phyloP scores from a whole-genome alignment of 2,797 vertebrate genomes.

The Naso thynnoides region DNA sequence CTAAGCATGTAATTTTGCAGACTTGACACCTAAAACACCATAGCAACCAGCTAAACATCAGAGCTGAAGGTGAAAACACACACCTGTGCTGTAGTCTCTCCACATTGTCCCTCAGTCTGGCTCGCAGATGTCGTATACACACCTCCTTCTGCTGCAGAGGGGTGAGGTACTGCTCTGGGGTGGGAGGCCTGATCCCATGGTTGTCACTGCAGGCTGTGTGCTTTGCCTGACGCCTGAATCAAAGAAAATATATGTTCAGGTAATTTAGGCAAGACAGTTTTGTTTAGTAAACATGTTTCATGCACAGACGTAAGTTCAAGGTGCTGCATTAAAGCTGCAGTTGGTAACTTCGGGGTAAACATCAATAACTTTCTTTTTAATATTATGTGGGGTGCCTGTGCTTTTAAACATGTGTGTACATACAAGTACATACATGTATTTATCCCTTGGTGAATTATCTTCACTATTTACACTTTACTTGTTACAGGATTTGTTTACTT shows the following conservation, averaged over 20 bases:
- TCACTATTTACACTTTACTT: too few species aligned
- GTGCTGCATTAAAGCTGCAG: too few species aligned
- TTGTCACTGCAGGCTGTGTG: constrained; percentile 94
- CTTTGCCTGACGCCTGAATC: constrained; percentile 89
- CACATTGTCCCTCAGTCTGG: constrained; percentile 93
- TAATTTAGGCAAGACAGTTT: background rate
- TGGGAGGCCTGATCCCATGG: constrained; percentile 94
- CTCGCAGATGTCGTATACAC: constrained; percentile 94
- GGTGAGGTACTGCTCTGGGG: constrained; percentile 97
- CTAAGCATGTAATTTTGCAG: background rate
- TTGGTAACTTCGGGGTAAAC: too few species aligned
- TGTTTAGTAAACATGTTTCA: too few species aligned
- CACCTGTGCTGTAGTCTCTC: constrained; percentile 95
- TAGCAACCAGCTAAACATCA: background rate
- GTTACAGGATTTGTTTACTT: too few species aligned
- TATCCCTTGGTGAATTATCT: too few species aligned
- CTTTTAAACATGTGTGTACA: too few species aligned
- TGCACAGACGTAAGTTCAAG: too few species aligned
- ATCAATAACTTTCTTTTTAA: too few species aligned
- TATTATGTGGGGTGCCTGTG: too few species aligned
- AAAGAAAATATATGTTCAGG: constrained; percentile 14
- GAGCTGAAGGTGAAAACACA: constrained; percentile 33
- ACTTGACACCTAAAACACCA: too few species aligned
- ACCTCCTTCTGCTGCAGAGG: constrained; percentile 99
- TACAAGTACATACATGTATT: too few species aligned